Conservation (phyloP, 2,888 invertebrate species). For the Eristalis pertinax region DNA sequence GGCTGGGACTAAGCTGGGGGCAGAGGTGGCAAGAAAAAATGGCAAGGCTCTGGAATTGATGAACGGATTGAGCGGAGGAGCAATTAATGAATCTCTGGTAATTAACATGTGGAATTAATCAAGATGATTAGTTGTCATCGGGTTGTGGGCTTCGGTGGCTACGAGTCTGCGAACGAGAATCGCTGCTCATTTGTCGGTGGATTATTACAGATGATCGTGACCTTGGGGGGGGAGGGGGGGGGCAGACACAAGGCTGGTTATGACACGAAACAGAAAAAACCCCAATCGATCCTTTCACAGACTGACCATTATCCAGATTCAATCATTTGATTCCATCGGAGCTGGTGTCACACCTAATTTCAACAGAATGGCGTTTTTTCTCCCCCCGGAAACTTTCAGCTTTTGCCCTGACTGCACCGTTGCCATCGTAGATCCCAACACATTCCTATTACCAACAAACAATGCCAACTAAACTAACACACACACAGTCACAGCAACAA, state of each 20-base stretch:
- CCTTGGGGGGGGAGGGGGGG: no score
- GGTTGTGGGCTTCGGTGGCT: background rate
- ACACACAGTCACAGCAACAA: background rate
- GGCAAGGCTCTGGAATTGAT: conserved; percentile 17
- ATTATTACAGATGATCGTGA: background rate
- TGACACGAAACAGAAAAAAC: no score
- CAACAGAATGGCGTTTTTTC: background rate
- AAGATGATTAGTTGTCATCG: conserved; percentile 42
- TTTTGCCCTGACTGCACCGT: no score
- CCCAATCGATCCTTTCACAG: background rate
- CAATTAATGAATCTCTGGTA: conserved; percentile 57
- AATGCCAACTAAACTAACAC: background rate
- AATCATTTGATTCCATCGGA: background rate
- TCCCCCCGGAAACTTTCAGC: background rate
- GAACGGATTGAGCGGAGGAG: conserved; percentile 25
- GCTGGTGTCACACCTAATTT: background rate
- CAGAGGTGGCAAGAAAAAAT: background rate
- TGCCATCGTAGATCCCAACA: no score
- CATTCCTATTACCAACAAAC: background rate
- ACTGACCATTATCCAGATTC: background rate
- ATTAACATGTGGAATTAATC: conserved; percentile 64
- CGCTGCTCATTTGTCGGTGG: background rate
- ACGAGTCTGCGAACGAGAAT: background rate
- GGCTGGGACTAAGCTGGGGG: background rate
- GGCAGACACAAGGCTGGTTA: no score